A percentile compares a stretch with the other conserved stretches of the same genome.
These are phyloP conservation scores for Hiodon tergisus DNA, from an alignment of 2,113 vertebrate genomes.

Conservation along the genomic window DNA sequence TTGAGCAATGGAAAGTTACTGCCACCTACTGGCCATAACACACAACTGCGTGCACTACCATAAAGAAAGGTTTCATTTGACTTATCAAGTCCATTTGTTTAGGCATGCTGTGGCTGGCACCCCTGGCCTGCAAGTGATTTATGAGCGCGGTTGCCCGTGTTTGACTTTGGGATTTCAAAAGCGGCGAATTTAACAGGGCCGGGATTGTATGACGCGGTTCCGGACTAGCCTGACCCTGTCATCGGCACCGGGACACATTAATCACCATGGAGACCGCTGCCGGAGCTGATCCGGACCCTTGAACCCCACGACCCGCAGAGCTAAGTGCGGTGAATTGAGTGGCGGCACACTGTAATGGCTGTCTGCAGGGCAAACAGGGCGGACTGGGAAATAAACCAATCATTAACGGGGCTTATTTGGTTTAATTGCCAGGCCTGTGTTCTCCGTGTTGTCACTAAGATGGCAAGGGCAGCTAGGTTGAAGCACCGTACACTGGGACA, in stretches of 20 bases:
- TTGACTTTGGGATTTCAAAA: slow-evolving; percentile 49
- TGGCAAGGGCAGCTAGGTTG: no score
- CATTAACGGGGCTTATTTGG: neutral
- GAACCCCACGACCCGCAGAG: slow-evolving; percentile 21
- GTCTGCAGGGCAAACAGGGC: neutral
- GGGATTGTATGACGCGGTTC: slow-evolving; percentile 37
- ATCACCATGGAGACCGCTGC: slow-evolving; percentile 19
- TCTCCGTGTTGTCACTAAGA: no score
- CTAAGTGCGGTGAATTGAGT: neutral
- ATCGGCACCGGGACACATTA: slow-evolving; percentile 12
- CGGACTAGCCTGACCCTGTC: neutral
- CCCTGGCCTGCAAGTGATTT: slow-evolving; percentile 53
- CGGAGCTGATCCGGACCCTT: slow-evolving; percentile 6
- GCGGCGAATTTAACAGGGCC: slow-evolving; percentile 45
- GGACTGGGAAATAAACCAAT: slow-evolving; percentile 17
- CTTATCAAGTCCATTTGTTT: slow-evolving; percentile 51
- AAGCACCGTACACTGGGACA: no score
- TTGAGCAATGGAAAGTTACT: neutral
- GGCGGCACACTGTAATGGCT: neutral
- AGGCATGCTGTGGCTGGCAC: slow-evolving; percentile 34
- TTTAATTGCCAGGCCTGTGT: no score
- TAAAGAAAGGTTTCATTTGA: slow-evolving; percentile 45
- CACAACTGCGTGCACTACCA: slow-evolving; percentile 30
- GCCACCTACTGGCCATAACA: slow-evolving; percentile 28
- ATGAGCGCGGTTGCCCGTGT: slow-evolving; percentile 51